phyloP scores from a whole-genome alignment of 37 sponge, comb jelly and placozoan genomes.

The Spongia lamella region DNA sequence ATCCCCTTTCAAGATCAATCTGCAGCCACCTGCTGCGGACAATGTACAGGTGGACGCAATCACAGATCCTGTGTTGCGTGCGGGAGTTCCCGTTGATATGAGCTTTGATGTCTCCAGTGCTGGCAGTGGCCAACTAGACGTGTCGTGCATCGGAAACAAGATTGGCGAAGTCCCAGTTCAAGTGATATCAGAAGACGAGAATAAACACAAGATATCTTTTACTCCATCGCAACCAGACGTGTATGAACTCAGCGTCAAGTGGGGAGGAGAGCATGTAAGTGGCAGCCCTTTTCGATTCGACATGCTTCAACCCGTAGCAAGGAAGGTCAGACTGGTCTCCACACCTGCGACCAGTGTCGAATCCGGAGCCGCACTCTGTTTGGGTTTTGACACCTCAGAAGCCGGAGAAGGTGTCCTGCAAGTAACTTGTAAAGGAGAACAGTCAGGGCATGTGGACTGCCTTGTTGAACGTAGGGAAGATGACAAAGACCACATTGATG shows the following conservation, averaged over 20 bases:
- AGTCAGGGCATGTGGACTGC: conserved; percentile 10
- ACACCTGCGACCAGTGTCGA: conserved; percentile 41
- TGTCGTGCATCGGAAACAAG: conserved; percentile 36
- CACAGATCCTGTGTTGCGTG: neutral
- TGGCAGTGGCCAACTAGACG: conserved; percentile 4
- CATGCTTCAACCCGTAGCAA: neutral
- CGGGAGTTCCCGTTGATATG: conserved; percentile 13
- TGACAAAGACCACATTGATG: conserved; percentile 28
- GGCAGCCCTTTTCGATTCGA: conserved; percentile 27
- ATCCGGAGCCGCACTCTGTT: conserved; percentile 7
- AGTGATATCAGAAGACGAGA: neutral
- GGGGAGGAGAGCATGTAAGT: conserved; percentile 13
- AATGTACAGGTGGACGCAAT: conserved; percentile 23
- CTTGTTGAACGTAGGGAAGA: conserved; percentile 17
- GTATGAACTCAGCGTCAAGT: conserved; percentile 44
- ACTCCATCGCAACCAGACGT: conserved; percentile 41
- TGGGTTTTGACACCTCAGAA: conserved; percentile 43
- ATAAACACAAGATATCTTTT: conserved; percentile 28
- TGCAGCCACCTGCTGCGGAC: conserved; percentile 46
- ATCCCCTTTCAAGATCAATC: conserved; percentile 35
- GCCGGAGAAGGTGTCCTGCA: conserved; percentile 63
- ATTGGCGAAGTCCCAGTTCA: conserved; percentile 40
- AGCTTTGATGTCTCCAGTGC: conserved; percentile 26
- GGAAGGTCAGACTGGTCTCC: conserved; percentile 33
- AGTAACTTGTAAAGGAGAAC: conserved; percentile 34